A percentile compares a stretch with the other conserved stretches of the same genome.
Conservation (phyloP, 2,888 invertebrate species). For the Willowsia nigromaculata region DNA sequence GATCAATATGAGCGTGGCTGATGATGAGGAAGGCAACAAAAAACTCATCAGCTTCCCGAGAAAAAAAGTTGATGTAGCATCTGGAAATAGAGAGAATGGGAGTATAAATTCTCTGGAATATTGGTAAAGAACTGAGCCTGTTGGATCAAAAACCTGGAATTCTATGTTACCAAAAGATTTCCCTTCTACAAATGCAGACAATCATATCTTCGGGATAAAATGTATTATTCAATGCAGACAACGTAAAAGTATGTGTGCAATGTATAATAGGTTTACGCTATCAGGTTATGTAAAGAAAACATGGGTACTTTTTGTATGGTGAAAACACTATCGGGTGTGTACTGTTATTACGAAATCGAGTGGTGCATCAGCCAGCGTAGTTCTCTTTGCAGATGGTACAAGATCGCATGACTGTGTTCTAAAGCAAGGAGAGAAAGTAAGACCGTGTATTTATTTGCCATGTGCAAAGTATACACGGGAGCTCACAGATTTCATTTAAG, state of each 20-base stretch:
- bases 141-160: slow-evolving; percentile 11
- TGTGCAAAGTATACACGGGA: not conserved
- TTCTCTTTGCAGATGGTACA: slow-evolving; percentile 9
- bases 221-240: not conserved
- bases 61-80: slow-evolving; percentile 47
- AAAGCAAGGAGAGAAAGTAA: not conserved
- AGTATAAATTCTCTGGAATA: not conserved
- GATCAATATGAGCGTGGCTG: slow-evolving; percentile 62
- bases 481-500: not conserved
- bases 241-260: not conserved
- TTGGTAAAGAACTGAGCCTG: not conserved
- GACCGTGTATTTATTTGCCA: not conserved
- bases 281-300: not conserved
- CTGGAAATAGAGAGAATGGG: slow-evolving; percentile 6
- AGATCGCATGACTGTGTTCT: not conserved
- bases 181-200: not conserved
- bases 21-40: slow-evolving; percentile 54
- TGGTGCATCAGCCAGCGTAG: not conserved
- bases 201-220: not conserved
- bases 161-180: slow-evolving; percentile 17
- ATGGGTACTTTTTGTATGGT: not conserved
- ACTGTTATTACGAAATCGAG: slow-evolving; percentile 1
- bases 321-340: not conserved
- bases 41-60: slow-evolving; percentile 51
- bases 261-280: not conserved